phyloP scores from a whole-genome alignment of 2,797 vertebrate genomes.

The Lateolabrax maculatus region DNA sequence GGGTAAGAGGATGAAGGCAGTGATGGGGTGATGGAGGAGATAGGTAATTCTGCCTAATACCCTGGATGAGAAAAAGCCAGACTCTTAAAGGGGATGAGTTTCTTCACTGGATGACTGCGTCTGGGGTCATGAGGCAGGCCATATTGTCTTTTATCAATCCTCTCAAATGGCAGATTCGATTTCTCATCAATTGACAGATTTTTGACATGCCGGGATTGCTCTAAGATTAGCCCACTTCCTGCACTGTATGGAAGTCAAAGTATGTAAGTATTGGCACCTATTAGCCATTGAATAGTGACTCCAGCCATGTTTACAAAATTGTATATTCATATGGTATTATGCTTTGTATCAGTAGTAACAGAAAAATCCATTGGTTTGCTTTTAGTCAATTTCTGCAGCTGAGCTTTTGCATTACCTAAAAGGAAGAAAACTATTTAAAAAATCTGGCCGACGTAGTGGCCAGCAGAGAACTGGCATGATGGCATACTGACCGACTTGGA shows the following conservation, averaged over 20 bases:
- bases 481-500: conserved; percentile 91
- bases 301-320: neutral
- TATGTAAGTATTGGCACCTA: conserved; percentile 22
- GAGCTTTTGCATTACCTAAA: neutral
- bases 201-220: conserved; percentile 45
- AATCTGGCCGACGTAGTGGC: too few species aligned
- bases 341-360: neutral
- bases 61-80: conserved; percentile 33
- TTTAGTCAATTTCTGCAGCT: neutral
- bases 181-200: conserved; percentile 52
- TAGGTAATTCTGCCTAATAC: conserved; percentile 66
- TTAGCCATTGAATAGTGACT: conserved; percentile 15
- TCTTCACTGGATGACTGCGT: conserved; percentile 49
- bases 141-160: conserved; percentile 55
- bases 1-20: conserved; percentile 58
- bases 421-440: neutral
- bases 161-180: conserved; percentile 54
- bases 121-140: conserved; percentile 23
- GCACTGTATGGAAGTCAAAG: conserved; percentile 40
- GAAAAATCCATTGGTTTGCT: neutral
- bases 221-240: conserved; percentile 63
- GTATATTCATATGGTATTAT: neutral
- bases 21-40: conserved; percentile 50
- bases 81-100: conserved; percentile 48
- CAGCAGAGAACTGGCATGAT: neutral